Percentiles rank a stretch among this genome's conserved stretches.
phyloP scores from a whole-genome alignment of 35 echinoderm and acorn worm genomes.

The Acanthaster planci region DNA sequence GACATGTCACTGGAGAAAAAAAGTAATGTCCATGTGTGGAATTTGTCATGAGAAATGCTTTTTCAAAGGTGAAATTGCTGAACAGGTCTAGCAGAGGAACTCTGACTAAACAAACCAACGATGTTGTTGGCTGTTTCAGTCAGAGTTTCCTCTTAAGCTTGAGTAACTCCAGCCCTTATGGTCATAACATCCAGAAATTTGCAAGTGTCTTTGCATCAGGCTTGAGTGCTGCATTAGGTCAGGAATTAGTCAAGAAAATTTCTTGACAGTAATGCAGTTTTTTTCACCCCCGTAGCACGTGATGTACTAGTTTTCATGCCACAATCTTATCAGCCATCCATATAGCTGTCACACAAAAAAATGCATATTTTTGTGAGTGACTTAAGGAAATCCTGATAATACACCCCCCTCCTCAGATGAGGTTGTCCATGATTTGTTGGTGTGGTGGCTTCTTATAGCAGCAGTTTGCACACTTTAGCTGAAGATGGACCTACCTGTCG shows the following conservation, averaged over 20 bases:
- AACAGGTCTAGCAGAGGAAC: neutral
- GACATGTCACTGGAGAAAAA: neutral
- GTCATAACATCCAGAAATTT: neutral
- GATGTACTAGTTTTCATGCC: no score
- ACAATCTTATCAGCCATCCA: no score
- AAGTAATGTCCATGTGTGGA: neutral
- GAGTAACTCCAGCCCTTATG: neutral
- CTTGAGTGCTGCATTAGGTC: no score
- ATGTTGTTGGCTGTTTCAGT: neutral
- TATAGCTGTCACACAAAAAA: no score
- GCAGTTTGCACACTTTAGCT: neutral
- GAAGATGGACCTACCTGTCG: slow-evolving; percentile 31
- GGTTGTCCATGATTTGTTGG: no score
- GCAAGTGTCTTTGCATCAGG: no score
- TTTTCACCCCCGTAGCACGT: no score
- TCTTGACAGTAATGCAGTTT: no score
- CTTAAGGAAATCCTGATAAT: no score
- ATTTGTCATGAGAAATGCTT: neutral
- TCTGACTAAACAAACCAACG: neutral
- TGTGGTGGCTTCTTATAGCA: neutral
- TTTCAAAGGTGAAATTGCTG: neutral
- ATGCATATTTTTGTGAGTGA: no score
- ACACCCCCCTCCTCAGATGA: no score
- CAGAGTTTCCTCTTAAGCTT: neutral
- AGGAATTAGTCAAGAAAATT: no score